Base-by-base conservation (phyloP, 1,140 invertebrate genomes). In the Diuraphis noxia region DNA sequence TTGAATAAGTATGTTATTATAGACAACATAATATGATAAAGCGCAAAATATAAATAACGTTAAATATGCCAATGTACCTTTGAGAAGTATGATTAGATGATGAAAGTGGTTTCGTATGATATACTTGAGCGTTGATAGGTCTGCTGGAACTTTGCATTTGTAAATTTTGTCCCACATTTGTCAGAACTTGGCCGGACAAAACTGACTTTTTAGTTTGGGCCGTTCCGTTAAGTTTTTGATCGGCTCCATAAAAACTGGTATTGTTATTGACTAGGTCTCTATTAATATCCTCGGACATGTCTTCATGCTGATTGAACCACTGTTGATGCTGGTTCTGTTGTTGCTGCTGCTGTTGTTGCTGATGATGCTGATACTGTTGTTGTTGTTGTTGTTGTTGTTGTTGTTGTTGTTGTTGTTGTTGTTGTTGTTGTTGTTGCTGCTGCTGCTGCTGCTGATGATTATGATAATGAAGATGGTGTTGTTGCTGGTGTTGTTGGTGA, bases 391-490 rank as follows among this genome's bases (percentile, higher is more conserved):
- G 13, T 13, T 49, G 46, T n/a, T 91, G 77, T 19, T 91, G 77
- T 13, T 43, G 23, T 82, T 34, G 43, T 17, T 46, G 43, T 17
- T 46, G 43, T 17, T 52, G 46, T 19, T 91, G 77, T 19, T 82
- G 77, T 5, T 49, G 25, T 8, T 82, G 77, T 9, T 82, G 81
- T 13, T 85, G 34, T 4, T 46, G 43, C 2, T 87, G 46, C 40
- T 86, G 90, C 86, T 89, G 85, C 92, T 87, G 52, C 21, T 72
- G 84, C 6, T 92, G 85, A 2, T 92, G 79, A 52, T 92, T 43
- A 13, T 46, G 77, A 23, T 92, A 92, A 95, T 95, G 79, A 93
- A 94, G 93, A 95, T 91, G 77, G 0, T 81, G 49, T 23, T 91
- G 89, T 38, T 91, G 43, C 23, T 84, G 49, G 6, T 82, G 95